phyloP scores from a whole-genome alignment of 1,140 invertebrate genomes.

The Cylas formicarius region DNA sequence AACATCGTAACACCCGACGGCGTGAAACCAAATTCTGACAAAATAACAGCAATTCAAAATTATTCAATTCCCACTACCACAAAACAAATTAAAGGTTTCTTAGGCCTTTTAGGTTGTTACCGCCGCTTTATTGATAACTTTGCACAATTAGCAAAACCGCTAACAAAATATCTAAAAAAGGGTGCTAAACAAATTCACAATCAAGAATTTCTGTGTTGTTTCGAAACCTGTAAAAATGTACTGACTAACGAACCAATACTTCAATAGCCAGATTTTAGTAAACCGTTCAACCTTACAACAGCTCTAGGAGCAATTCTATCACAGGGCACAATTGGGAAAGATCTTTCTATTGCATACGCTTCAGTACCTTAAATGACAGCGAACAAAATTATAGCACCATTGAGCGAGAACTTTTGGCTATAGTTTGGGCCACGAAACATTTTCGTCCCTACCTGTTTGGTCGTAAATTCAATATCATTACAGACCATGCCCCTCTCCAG shows the following conservation, averaged over 20 bases:
- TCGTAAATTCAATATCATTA: constrained; percentile 30
- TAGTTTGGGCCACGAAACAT: constrained; percentile 40
- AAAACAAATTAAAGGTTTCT: constrained; percentile 29
- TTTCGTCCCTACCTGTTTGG: constrained; percentile 40
- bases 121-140: constrained; percentile 29
- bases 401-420: constrained; percentile 39
- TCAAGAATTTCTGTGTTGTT: constrained; percentile 21
- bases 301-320: constrained; percentile 34
- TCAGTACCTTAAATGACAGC: constrained; percentile 28
- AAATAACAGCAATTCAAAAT: constrained; percentile 26
- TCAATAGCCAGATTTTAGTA: constrained; percentile 35
- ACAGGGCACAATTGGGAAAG: constrained; percentile 29
- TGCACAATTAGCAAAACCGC: constrained; percentile 25
- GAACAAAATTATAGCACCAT: constrained; percentile 32
- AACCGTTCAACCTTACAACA: constrained; percentile 35
- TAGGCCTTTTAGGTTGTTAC: constrained; percentile 33
- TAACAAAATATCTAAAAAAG: constrained; percentile 26
- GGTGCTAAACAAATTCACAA: constrained; percentile 25
- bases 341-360: constrained; percentile 31
- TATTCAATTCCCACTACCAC: constrained; percentile 24
- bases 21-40: constrained; percentile 28
- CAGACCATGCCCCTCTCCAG: constrained; percentile 21
- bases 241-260: constrained; percentile 22
- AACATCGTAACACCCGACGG: constrained; percentile 27
- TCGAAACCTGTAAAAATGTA: constrained; percentile 23